Conservation (phyloP, 2,888 invertebrate genomes). For the Cenopis cana region DNA sequence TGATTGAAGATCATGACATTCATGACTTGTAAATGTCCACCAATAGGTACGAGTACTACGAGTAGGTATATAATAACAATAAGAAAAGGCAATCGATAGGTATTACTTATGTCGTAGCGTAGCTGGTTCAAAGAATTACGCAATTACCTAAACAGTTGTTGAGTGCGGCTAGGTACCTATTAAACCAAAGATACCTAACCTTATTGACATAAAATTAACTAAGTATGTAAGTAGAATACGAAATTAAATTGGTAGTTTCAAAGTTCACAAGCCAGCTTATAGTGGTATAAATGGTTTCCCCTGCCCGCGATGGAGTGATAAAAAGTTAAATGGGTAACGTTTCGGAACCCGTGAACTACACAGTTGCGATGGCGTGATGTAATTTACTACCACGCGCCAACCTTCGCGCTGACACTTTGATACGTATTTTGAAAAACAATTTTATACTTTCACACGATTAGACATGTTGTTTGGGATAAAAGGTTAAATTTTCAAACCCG, state of each 20-base stretch:
- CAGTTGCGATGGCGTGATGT: conserved; percentile 63
- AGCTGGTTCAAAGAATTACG: no score
- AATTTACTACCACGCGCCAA: conserved; percentile 60
- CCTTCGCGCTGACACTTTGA: conserved; percentile 50
- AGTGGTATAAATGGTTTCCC: conserved; percentile 41
- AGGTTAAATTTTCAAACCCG: no score
- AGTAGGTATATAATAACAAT: no score
- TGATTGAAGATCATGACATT: no score
- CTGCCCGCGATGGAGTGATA: conserved; percentile 59
- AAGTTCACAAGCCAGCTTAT: conserved; percentile 20
- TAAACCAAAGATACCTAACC: no score
- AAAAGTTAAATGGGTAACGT: conserved; percentile 67
- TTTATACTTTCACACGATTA: conserved; percentile 20
- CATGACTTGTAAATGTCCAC: no score
- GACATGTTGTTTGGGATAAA: no score
- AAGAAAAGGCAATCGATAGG: no score
- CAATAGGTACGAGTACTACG: no score
- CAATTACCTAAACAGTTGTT: no score
- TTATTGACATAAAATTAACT: background rate
- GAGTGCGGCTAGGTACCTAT: no score
- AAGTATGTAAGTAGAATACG: conserved; percentile 5
- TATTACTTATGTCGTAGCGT: no score
- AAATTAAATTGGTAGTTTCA: conserved; percentile 23
- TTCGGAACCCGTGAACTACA: conserved; percentile 59
- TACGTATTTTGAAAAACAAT: conserved; percentile 36